These are phyloP conservation scores for Anastatus disparis DNA, from an alignment of 1,140 invertebrate species.

Conservation along the genomic window DNA sequence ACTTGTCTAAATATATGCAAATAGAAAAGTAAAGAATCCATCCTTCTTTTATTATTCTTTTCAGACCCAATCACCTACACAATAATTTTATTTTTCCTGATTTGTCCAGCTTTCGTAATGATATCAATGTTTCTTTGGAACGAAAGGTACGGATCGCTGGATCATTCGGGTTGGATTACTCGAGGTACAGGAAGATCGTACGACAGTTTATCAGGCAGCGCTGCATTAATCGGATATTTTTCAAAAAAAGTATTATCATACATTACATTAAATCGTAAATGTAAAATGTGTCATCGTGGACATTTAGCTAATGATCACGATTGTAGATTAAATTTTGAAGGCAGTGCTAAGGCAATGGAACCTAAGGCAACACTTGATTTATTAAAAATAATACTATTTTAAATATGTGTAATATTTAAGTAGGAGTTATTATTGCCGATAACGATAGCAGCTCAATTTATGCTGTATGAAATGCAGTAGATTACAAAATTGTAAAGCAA, in stretches of 20 bases:
- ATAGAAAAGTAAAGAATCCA: not conserved
- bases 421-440: constrained; percentile 40
- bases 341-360: constrained; percentile 15
- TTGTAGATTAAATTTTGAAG: constrained; percentile 39
- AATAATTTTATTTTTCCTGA: constrained; percentile 2
- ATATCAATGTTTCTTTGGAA: not conserved
- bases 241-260: constrained; percentile 41
- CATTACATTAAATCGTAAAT: constrained; percentile 40
- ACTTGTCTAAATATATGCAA: not conserved
- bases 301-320: not conserved
- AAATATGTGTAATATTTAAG: constrained; percentile 22
- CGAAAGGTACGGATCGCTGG: constrained; percentile 33
- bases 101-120: not conserved
- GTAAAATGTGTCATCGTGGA: constrained; percentile 37
- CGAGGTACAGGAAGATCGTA: constrained; percentile 43
- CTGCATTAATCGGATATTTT: constrained; percentile 42
- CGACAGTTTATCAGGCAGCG: constrained; percentile 43
- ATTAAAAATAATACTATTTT: constrained; percentile 39
- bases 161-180: constrained; percentile 43
- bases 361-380: constrained; percentile 6
- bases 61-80: constrained; percentile 5
- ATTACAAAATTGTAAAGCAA: too few species aligned
- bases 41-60: constrained; percentile 9
- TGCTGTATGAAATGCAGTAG: constrained; percentile 27
- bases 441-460: constrained; percentile 40